Conservation (phyloP, 2,113 vertebrate species). For the Trogon surrucura region DNA sequence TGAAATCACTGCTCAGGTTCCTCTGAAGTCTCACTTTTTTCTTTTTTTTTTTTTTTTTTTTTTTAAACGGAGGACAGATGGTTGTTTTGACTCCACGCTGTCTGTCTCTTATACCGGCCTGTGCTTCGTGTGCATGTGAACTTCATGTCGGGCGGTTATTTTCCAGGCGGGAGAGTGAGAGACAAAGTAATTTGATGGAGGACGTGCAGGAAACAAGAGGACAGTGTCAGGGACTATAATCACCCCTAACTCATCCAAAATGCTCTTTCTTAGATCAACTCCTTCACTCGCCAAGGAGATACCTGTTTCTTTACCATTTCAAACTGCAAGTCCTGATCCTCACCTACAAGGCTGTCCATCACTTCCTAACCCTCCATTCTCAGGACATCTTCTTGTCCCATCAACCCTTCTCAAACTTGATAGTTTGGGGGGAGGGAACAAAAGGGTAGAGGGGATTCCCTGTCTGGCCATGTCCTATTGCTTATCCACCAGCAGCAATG, state of each 20-base stretch:
- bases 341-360: background rate
- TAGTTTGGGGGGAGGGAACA: background rate
- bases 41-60: rapidly evolving
- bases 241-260: background rate
- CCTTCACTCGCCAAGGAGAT: rapidly evolving
- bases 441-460: background rate
- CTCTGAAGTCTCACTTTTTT: background rate
- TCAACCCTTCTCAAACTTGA: background rate
- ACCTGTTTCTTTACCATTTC: background rate
- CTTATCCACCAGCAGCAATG: background rate
- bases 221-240: background rate
- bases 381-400: background rate
- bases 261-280: background rate
- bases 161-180: background rate
- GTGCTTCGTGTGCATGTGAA: background rate
- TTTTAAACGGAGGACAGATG: background rate
- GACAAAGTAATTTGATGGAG: background rate
- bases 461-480: rapidly evolving
- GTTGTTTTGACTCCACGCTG: rapidly evolving
- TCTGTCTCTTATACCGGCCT: background rate
- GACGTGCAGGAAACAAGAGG: background rate
- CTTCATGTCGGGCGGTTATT: background rate
- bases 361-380: rapidly evolving
- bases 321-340: background rate
- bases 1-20: background rate